Evolutionary conservation across 2,797 vertebrate genomes (phyloP).

Genomic region (Danio jaintianensis): DNA sequence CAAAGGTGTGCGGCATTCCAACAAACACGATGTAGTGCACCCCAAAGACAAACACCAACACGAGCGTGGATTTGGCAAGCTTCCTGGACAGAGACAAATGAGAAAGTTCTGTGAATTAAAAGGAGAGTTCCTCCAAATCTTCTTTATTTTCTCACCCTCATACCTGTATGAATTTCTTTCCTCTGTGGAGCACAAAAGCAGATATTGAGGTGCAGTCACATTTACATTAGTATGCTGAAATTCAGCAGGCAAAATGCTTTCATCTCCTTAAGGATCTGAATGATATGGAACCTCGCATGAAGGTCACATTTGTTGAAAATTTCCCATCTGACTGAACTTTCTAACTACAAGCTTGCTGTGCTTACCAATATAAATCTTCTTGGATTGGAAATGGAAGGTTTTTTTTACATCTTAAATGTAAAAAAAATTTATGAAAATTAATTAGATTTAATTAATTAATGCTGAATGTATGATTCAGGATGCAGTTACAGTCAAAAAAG

Average conservation of each 20-base stretch:
- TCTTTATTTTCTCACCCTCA: background rate
- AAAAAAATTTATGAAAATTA: too few species aligned
- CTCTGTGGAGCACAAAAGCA: background rate
- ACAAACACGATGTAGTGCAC: conserved; percentile 90
- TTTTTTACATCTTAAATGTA: too few species aligned
- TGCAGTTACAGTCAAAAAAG: too few species aligned
- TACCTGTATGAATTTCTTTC: conserved; percentile 5
- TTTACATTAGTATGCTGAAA: background rate
- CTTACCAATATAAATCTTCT: background rate
- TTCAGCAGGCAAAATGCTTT: background rate
- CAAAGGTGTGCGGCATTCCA: conserved; percentile 84
- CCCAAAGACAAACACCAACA: conserved; percentile 88
- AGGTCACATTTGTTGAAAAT: background rate
- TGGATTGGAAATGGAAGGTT: too few species aligned
- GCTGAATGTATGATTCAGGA: too few species aligned
- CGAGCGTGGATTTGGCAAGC: conserved; percentile 88
- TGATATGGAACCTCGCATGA: background rate
- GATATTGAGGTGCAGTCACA: background rate
- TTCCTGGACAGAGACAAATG: conserved; percentile 74
- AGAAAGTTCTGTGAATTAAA: background rate
- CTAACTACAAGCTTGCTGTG: background rate
- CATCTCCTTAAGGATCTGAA: background rate
- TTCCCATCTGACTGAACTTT: background rate
- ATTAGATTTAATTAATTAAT: too few species aligned
- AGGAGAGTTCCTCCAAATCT: background rate